Evolutionary conservation across 2,797 vertebrate genomes (phyloP).

Genomic region (Catamblyrhynchus diadema): DNA sequence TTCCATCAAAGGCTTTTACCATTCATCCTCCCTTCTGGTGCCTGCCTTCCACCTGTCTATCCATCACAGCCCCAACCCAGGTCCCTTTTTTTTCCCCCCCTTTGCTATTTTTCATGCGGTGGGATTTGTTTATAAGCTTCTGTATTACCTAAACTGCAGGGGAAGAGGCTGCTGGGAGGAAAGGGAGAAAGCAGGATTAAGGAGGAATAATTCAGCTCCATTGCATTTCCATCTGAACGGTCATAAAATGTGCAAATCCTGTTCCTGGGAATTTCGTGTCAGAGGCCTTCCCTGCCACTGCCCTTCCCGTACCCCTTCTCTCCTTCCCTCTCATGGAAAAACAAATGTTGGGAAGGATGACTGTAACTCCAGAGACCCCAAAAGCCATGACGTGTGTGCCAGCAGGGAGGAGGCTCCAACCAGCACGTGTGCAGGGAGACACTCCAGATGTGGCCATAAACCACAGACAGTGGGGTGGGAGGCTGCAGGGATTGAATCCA

Average conservation of each 20-base stretch:
- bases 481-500: not conserved
- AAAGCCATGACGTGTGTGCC: not conserved
- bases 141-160: constrained; percentile 37
- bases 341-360: not conserved
- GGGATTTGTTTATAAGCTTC: constrained; percentile 65
- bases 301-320: not conserved
- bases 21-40: constrained; percentile 60
- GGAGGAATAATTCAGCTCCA: constrained; percentile 38
- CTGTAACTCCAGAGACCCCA: not conserved
- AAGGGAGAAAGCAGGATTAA: constrained; percentile 64
- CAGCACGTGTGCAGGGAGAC: not conserved
- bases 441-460: not conserved
- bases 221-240: constrained; percentile 56
- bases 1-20: constrained; percentile 64
- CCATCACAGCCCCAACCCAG: constrained; percentile 53
- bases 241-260: constrained; percentile 68
- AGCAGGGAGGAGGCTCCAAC: not conserved
- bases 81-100: not conserved
- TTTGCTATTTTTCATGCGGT: constrained; percentile 7
- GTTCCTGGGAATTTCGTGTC: constrained; percentile 43
- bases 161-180: constrained; percentile 33
- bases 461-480: not conserved
- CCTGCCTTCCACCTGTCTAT: constrained; percentile 66
- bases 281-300: constrained; percentile 32
- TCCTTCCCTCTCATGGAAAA: not conserved